Conservation (phyloP, 2,113 vertebrate species). For the Triplophysa siluroides region DNA sequence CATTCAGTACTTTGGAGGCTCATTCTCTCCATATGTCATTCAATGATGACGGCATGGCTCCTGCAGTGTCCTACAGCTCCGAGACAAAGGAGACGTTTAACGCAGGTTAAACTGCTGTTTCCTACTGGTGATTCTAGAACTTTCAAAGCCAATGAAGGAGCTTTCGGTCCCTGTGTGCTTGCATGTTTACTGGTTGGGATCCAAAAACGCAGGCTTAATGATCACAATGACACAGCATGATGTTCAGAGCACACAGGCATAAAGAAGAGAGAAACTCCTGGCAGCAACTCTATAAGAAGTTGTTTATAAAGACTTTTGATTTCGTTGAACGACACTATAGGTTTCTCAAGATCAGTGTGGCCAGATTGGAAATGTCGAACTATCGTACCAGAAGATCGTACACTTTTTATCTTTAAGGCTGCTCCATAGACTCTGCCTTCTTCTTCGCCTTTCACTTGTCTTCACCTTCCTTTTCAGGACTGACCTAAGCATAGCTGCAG, state of each 20-base stretch:
- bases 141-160: not conserved
- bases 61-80: not conserved
- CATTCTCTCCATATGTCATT: conserved; percentile 4
- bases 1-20: conserved; percentile 15
- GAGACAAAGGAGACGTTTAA: not conserved
- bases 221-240: not conserved
- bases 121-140: too few species aligned
- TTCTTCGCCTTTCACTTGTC: too few species aligned
- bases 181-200: not conserved
- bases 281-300: not conserved
- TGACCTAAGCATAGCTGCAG: too few species aligned
- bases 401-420: too few species aligned
- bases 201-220: not conserved
- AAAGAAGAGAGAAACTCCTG: not conserved
- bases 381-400: too few species aligned
- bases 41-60: not conserved
- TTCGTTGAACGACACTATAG: not conserved
- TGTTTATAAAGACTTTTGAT: not conserved
- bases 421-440: too few species aligned
- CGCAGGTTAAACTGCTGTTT: not conserved
- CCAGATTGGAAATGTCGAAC: too few species aligned
- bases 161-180: not conserved
- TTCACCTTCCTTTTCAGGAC: too few species aligned
- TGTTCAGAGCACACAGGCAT: not conserved
- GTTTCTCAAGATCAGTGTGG: too few species aligned